Evolutionary conservation across 2,113 vertebrate genomes (phyloP).

Genomic region (Tragelaphus buxtoni): DNA sequence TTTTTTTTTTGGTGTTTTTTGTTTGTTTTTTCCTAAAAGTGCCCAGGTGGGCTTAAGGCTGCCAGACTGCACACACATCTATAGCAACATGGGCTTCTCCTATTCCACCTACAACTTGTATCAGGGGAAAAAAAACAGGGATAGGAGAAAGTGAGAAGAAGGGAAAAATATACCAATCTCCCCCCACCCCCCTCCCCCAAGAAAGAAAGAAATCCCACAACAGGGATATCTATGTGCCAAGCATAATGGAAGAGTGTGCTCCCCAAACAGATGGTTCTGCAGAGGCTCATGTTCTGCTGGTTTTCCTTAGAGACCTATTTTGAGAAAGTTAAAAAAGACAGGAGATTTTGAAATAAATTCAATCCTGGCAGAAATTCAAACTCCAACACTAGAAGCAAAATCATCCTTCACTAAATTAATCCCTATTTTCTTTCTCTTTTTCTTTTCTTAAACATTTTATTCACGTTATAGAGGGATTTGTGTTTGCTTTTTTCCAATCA

Average conservation of each 20-base stretch:
- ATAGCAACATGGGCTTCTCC: conserved; percentile 66
- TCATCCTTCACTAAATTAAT: conserved; percentile 83
- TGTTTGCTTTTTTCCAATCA: conserved; percentile 74
- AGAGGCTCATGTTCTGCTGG: conserved; percentile 79
- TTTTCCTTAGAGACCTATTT: conserved; percentile 80
- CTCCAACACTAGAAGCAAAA: conserved; percentile 78
- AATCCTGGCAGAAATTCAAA: conserved; percentile 77
- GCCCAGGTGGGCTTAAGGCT: conserved; percentile 76
- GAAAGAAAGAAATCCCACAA: not conserved
- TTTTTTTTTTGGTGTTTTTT: not conserved
- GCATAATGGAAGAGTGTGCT: conserved; percentile 59
- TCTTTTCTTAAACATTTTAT: conserved; percentile 72
- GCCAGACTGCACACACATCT: conserved; percentile 62
- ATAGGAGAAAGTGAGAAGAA: not conserved
- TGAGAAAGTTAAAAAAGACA: conserved; percentile 81
- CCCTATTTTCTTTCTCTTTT: conserved; percentile 62
- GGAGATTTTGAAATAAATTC: conserved; percentile 77
- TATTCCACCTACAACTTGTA: conserved; percentile 50
- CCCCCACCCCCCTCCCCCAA: not conserved
- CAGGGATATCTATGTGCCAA: conserved; percentile 43
- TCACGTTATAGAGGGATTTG: conserved; percentile 64
- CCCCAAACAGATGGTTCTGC: conserved; percentile 66
- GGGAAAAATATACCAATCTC: not conserved
- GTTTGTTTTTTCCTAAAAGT: not conserved
- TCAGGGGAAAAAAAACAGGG: not conserved